Conservation (phyloP, 2,113 vertebrate genomes). For the Narcine bancroftii region DNA sequence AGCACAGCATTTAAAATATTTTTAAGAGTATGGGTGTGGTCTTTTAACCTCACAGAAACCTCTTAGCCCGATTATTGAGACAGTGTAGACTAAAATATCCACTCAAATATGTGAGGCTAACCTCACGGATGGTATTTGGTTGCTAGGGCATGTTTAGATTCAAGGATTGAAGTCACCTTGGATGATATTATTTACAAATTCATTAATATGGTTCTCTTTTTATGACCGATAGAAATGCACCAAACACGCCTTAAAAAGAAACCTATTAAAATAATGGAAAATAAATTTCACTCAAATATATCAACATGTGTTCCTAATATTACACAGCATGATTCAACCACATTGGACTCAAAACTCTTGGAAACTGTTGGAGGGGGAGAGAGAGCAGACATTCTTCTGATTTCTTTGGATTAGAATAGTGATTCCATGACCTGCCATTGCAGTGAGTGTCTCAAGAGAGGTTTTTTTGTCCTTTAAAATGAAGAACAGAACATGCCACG, state of each 20-base stretch:
- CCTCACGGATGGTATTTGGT: neutral
- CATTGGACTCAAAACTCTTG: neutral
- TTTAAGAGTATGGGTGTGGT: neutral
- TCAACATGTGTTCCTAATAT: slow-evolving; percentile 14
- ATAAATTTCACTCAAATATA: neutral
- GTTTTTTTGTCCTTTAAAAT: neutral
- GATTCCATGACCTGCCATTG: neutral
- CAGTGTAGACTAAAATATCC: neutral
- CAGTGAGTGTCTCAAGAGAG: neutral
- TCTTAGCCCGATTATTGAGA: neutral
- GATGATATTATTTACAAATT: neutral
- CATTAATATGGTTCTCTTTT: neutral
- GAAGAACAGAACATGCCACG: neutral
- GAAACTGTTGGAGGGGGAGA: neutral
- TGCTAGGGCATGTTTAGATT: neutral
- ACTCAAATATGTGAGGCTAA: neutral
- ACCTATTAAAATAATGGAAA: neutral
- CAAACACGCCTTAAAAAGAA: neutral
- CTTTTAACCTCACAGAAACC: neutral
- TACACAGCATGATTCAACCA: neutral
- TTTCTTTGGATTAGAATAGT: neutral
- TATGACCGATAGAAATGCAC: neutral
- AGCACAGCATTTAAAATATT: neutral
- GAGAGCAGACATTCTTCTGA: neutral
- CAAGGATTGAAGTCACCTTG: too few relatives aligned